Evolutionary conservation across 2,888 invertebrate species (phyloP).

Genomic region (Calephelis perditalis): DNA sequence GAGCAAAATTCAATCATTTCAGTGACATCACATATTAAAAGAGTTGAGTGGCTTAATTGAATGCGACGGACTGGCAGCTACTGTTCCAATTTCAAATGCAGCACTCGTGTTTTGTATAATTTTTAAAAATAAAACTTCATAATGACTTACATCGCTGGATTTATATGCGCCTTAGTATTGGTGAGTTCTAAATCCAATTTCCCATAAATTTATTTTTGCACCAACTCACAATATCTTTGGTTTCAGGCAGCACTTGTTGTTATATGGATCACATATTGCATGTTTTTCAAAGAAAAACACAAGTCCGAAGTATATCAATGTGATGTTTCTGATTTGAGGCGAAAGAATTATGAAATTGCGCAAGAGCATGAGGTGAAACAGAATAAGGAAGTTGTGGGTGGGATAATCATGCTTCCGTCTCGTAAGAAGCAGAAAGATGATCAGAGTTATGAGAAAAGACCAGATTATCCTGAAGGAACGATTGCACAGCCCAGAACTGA

Average conservation of each 20-base stretch:
- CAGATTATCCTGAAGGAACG: constrained; percentile 64
- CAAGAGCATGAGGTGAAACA: constrained; percentile 43
- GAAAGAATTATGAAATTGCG: constrained; percentile 43
- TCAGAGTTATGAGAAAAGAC: constrained; percentile 48
- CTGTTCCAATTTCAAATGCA: constrained; percentile 53
- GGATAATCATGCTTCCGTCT: constrained; percentile 57
- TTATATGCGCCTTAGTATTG: constrained; percentile 58
- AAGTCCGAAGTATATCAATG: constrained; percentile 55
- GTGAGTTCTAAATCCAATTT: constrained; percentile 40
- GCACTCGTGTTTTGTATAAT: constrained; percentile 44
- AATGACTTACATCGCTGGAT: constrained; percentile 59
- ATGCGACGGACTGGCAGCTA: constrained; percentile 43
- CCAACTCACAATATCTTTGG: constrained; percentile 7
- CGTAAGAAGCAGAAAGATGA: constrained; percentile 50
- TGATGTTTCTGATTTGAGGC: constrained; percentile 51
- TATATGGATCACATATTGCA: constrained; percentile 62
- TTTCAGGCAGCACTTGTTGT: constrained; percentile 55
- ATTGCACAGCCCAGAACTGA: constrained; percentile 47
- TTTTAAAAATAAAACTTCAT: constrained; percentile 34
- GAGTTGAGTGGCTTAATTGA: constrained; percentile 62
- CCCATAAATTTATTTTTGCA: background rate
- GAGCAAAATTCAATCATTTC: constrained; percentile 44
- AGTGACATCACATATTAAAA: constrained; percentile 66
- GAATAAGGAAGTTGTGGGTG: constrained; percentile 44
- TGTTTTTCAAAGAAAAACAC: constrained; percentile 63